Base-by-base conservation (phyloP, 2,888 invertebrate species). In the Hanleya hanleyi region DNA sequence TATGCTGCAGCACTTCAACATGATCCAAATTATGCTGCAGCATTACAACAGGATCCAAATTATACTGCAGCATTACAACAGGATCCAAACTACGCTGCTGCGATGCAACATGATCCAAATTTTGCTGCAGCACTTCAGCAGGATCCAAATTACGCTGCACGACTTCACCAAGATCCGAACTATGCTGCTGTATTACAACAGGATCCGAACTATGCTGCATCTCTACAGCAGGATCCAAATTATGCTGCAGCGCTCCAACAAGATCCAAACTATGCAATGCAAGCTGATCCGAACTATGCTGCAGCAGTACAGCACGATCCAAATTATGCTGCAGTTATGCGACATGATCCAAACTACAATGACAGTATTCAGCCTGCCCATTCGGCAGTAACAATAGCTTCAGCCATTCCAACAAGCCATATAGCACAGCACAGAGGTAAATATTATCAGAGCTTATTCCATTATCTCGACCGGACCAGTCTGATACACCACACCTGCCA, bases 121-220 rank as follows among this genome's bases (percentile, higher is more conserved):
- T 26, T 33, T 26, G 68, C 29, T n/a, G 51, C 51, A 3, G 4
- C 33, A 22, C 50, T 68, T 6, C 36, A 66, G 3, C 61, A 47
- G 49, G 57, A 50, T 37, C 7, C 65, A 12, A 64, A 49, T 41
- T 65, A 65, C 37, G 69, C 41, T 5, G 36, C 51, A 37, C 37
- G 49, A 32, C 26, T 49, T 22, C 71, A 65, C 4, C 69, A 69
- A 18, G 69, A 73, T 35, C 73, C 73, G 22, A 66, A 36, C 47
- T 64, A 50, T 15, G 33, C 37, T 26, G 57, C 57, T 15, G 57
- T 32, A 2, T 9, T 57, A 15, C 51, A 50, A 35, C 67, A 71
- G 22, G 51, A 67, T 57, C 67, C 66, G 22, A 57, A 41, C 37
- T 67, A 57, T 12, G 38, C 41, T 3, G 35, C 50, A n/a, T 50